Evolutionary conservation across 2,888 invertebrate species (phyloP), one percentile per base, ranked within the genome.

Genomic region (Thymelicus sylvestris): DNA sequence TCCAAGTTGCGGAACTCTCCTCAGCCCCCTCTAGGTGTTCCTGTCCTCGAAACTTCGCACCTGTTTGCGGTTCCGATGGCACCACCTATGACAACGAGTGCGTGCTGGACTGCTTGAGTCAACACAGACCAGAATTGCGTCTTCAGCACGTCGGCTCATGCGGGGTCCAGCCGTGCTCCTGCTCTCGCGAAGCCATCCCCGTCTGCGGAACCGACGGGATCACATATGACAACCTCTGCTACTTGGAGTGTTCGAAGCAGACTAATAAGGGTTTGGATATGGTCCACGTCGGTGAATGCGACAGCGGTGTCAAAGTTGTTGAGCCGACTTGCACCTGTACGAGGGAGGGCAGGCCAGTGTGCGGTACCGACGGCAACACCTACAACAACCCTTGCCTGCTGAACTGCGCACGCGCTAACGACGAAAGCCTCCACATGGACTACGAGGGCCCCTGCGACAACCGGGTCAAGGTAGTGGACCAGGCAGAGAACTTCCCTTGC

Each of bases 161-260:
- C 52, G 75, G 48, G 72, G 10, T 44, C 44, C 4, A 44, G 12
- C 44, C 44, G 44, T 44, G 44, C 10, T 2, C 44, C 44, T 44
- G 71, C 41, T 50, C 71, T 0, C 41, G 60, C 0, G 60, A 71
- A 13, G 50, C 10, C 44, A 62, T 41, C n/a, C 76, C 75, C 10
- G 74, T 77, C 3, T 78, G 77, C 41, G 77, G 76, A 1, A 62
- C 55, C 7, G 74, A 78, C 64, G 65, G 47, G 7, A 63, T 10
- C 0, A 85, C 83, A 0, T 85, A 86, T 74, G 73, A 78, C 10
- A 84, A 83, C 73, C 41, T 72, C 4, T 84, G 83, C 67, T 31
- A 66, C 0, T 72, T 83, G 6, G 48, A 61, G 0, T 85, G 84
- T 66, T 67, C 74, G 15, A 74, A 66, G 13, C n/a, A 74, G 13